Evolutionary conservation across 2,888 invertebrate species (phyloP), one percentile per base, ranked within the genome.

Genomic region (Neria commutata): DNA sequence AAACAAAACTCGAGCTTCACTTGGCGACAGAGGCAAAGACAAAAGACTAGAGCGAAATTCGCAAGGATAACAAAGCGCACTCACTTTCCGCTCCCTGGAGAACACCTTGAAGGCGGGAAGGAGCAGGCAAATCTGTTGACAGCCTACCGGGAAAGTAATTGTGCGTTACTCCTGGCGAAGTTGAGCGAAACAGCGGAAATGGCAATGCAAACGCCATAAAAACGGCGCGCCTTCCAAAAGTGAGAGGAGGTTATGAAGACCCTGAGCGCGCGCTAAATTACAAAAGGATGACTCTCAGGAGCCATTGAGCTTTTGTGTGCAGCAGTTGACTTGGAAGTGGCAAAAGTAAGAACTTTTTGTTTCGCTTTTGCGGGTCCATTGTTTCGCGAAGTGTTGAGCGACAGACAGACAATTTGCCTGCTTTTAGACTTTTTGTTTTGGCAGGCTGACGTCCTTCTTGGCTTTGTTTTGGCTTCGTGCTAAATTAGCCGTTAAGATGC

Each of bases 401-500:
- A 16, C 24, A 34, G 17, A 40, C 24, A n/a, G 8, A 19, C 34
- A 64, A 71, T 68, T 67, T 73, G 66, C 67, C 57, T 61, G 60
- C 55, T 56, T 46, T 59, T 40, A 49, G 48, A 53, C 53, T 52
- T 50, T 75, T 65, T 72, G 60, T 61, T 70, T 71, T 48, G 49
- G 52, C 33, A 63, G 53, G 54, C 60, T 74, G 6, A 14, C 14
- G 51, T 70, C 62, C 66, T 47, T 62, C 60, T 33, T 56, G 11
- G 37, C 53, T 61, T 55, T 57, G 46, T 40, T 40, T 33, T 47
- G 52, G 26, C 19, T n/a, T n/a, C 51, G 48, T 60, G 72, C 71
- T 54, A 75, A 75, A 71, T 71, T 73, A 74, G 72, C 71, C 74
- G 74, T 75, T 71, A 74, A 71, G 75, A 71, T 74, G 75, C 70